A percentile compares a stretch with the other conserved stretches of the same genome.
Evolutionary conservation across 2,113 vertebrate genomes (phyloP).

Genomic region (Columba janthina): DNA sequence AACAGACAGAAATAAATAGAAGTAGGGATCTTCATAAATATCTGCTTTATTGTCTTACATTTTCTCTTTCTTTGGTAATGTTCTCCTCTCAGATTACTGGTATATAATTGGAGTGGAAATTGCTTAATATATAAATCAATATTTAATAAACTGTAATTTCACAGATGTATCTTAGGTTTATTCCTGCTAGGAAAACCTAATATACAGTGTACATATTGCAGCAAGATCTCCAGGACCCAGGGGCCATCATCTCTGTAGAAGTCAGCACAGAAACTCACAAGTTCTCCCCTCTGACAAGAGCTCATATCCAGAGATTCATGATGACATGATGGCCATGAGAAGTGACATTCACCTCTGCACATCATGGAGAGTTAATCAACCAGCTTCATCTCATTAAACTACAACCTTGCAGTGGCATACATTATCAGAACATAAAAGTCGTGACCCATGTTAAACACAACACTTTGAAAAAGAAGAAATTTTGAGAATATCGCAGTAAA

Average conservation of each 20-base stretch:
- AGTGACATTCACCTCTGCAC: slow-evolving; percentile 28
- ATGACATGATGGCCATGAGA: slow-evolving; percentile 8
- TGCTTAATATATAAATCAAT: slow-evolving; percentile 17
- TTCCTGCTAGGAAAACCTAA: slow-evolving; percentile 1
- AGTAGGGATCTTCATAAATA: not conserved
- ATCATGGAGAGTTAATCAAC: slow-evolving; percentile 59
- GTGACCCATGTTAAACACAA: not conserved
- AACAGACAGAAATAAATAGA: not conserved
- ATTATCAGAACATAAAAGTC: not conserved
- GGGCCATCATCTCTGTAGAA: slow-evolving; percentile 15
- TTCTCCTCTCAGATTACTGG: not conserved
- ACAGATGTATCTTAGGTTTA: not conserved
- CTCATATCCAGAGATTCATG: not conserved
- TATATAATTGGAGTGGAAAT: not conserved
- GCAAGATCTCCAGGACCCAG: slow-evolving; percentile 34
- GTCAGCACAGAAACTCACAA: not conserved
- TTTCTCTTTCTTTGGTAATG: not conserved
- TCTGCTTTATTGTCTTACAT: not conserved
- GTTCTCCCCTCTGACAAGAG: not conserved
- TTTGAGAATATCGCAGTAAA: not conserved
- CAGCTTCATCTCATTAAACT: slow-evolving; percentile 18
- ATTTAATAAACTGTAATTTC: slow-evolving; percentile 39
- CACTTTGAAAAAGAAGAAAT: not conserved
- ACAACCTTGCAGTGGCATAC: not conserved
- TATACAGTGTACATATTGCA: not conserved